Base-by-base conservation (phyloP, 2,888 invertebrate genomes). In the Watsonalla binaria region DNA sequence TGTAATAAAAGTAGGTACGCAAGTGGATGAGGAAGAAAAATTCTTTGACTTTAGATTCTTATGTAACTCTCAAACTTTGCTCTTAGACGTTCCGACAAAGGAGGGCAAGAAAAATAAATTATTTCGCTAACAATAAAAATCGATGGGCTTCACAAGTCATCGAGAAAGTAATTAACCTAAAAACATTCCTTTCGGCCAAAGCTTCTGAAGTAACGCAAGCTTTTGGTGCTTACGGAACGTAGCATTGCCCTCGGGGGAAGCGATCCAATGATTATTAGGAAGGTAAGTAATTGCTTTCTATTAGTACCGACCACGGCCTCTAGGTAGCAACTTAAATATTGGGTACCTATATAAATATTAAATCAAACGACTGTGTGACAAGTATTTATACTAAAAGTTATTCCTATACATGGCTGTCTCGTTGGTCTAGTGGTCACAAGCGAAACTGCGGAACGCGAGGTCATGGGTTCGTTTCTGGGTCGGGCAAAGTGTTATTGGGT, bases 101-200 rank as follows among this genome's bases (percentile, higher is more conserved):
- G 49, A 63, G 53, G 47, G 51, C 55, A 57, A 64, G 61, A 59
- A 68, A 59, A 60, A 65, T 61, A 57, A 59, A 56, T 60, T 63
- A 63, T 66, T 62, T 47, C 54, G 46, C 51, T 56, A 70, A 69
- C 62, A 70, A 74, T 71, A 73, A 70, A 70, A 70, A 73, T 64
- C 61, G 59, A 69, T 67, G 66, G 63, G 62, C 66, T 68, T 66
- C 61, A 62, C 67, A 60, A 66, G 63, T 72, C 72, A 74, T 70
- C 56, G 54, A 61, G 60, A 67, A 58, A 61, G 69, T 71, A 74
- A 79, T 79, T 78, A 79, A 75, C 74, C 73, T 64, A 77, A 76
- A 74, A 71, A 69, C 63, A 61, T 64, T 59, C 60, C 60, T 66
- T 65, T 62, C 57, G 55, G 51, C 53, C 50, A 49, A 51, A 39